Conservation (phyloP, 1,140 invertebrate species). For the Cepaea nemoralis region DNA sequence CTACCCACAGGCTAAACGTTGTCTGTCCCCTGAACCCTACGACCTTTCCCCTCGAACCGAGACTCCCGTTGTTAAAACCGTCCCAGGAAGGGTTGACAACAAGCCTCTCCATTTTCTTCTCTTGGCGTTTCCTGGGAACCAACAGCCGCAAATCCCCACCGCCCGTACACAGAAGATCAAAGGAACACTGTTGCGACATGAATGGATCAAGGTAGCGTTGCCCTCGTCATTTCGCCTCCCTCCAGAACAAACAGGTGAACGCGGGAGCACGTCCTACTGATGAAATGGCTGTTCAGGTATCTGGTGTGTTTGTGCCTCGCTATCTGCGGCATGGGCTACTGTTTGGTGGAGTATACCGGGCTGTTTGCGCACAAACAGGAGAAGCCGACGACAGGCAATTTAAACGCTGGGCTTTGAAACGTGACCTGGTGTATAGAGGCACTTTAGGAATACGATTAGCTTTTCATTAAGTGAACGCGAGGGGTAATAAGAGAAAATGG, state of each 20-base stretch:
- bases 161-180: neutral
- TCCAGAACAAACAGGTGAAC: neutral
- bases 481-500: too few species aligned
- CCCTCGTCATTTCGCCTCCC: neutral
- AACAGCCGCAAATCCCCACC: neutral
- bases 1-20: too few species aligned
- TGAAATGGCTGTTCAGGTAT: neutral
- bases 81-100: neutral
- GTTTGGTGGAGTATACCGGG: neutral
- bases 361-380: neutral
- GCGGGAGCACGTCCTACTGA: neutral
- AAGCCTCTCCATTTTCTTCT: neutral
- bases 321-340: neutral
- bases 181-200: neutral
- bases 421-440: neutral
- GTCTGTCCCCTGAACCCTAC: neutral
- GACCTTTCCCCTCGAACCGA: neutral
- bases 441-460: neutral
- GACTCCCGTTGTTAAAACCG: neutral
- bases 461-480: neutral
- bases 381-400: neutral
- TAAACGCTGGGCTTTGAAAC: neutral
- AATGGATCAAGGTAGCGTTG: neutral
- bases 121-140: neutral
- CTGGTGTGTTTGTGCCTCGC: neutral